Percentiles rank a stretch among this genome's conserved stretches.
phyloP scores from a whole-genome alignment of 2,888 invertebrate genomes.

The Sepioteuthis lessoniana region DNA sequence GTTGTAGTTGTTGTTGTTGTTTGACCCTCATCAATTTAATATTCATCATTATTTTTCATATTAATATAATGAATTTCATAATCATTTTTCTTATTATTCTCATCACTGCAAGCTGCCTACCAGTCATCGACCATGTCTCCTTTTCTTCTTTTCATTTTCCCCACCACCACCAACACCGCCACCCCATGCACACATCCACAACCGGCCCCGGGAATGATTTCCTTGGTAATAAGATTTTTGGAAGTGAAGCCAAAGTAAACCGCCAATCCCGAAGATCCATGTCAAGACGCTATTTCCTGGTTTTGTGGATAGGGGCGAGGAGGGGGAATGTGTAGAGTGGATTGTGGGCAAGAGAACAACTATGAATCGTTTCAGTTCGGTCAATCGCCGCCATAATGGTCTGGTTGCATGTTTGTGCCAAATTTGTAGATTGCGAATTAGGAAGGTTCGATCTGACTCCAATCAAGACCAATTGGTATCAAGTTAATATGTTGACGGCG shows the following conservation, averaged over 20 bases:
- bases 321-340: neutral
- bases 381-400: neutral
- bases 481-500: neutral
- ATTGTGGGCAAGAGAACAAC: neutral
- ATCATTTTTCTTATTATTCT: neutral
- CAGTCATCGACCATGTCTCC: neutral
- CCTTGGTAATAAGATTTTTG: slow-evolving; percentile 9
- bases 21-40: neutral
- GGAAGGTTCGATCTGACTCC: slow-evolving; percentile 18
- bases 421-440: slow-evolving; percentile 33
- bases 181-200: neutral
- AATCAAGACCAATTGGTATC: slow-evolving; percentile 33
- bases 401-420: slow-evolving; percentile 33
- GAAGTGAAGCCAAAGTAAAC: slow-evolving; percentile 20
- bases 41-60: neutral
- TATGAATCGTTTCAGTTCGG: slow-evolving; percentile 1
- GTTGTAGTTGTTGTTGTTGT: neutral
- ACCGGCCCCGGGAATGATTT: neutral
- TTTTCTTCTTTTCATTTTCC: neutral
- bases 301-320: neutral
- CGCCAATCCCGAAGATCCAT: slow-evolving; percentile 33
- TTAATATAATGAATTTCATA: neutral
- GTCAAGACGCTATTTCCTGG: slow-evolving; percentile 33
- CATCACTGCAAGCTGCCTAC: neutral
- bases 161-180: no score